Evolutionary conservation across 2,888 invertebrate genomes (phyloP).

Genomic region (Invenusta paracnida): DNA sequence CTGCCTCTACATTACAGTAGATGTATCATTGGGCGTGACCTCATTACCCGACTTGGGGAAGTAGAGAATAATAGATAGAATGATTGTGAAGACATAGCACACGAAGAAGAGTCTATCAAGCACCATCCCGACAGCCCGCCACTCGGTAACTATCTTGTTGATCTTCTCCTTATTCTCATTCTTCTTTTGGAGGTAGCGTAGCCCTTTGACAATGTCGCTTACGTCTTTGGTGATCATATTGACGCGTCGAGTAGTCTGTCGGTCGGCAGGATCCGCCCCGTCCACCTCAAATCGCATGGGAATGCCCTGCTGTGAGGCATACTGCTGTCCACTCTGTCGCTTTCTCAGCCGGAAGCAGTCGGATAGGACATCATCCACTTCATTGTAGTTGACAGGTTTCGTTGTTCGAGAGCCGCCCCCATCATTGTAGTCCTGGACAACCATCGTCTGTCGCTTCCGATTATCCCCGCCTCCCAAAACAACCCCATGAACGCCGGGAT

Average conservation of each 20-base stretch:
- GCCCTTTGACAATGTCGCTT: conserved; percentile 43
- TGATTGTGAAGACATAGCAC: conserved; percentile 39
- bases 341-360: background rate
- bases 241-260: conserved; percentile 26
- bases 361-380: background rate
- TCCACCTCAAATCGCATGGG: conserved; percentile 25
- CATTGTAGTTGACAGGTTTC: background rate
- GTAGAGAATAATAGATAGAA: conserved; percentile 40
- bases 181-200: conserved; percentile 42
- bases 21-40: background rate
- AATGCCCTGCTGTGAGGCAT: background rate
- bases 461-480: background rate
- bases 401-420: background rate
- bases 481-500: conserved; percentile 7
- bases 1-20: background rate
- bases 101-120: conserved; percentile 43
- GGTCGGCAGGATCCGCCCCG: conserved; percentile 21
- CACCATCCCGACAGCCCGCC: conserved; percentile 43
- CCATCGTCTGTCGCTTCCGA: conserved; percentile 6
- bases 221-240: conserved; percentile 43
- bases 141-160: conserved; percentile 43
- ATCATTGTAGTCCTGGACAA: conserved; percentile 30
- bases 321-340: background rate
- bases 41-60: conserved; percentile 44
- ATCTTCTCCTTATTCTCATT: conserved; percentile 44